Evolutionary conservation across 1,140 invertebrate species (phyloP).

Genomic region (Ips nitidus): DNA sequence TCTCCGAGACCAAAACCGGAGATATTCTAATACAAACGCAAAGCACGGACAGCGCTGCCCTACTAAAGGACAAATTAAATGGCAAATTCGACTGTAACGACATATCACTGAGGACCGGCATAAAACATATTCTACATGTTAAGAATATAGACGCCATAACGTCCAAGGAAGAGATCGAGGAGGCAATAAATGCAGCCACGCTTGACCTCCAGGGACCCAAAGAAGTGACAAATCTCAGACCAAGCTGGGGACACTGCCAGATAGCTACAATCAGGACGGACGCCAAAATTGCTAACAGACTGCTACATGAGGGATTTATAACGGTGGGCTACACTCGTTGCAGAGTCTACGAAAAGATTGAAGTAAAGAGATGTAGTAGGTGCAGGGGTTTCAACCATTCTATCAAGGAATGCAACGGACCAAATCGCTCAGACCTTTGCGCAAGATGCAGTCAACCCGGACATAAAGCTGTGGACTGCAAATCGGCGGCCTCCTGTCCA

Average conservation of each 20-base stretch:
- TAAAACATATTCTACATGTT: neutral
- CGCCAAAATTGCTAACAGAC: neutral
- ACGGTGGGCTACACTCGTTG: neutral
- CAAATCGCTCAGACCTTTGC: neutral
- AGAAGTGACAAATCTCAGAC: neutral
- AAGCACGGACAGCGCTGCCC: too few relatives aligned
- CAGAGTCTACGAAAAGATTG: neutral
- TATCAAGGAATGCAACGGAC: neutral
- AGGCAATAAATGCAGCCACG: neutral
- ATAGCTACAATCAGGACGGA: neutral
- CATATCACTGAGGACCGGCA: too few relatives aligned
- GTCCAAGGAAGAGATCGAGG: conserved; percentile 1
- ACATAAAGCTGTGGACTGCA: neutral
- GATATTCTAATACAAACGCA: too few relatives aligned
- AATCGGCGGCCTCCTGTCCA: neutral
- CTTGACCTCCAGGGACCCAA: too few relatives aligned
- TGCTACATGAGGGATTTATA: neutral
- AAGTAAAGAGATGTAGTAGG: neutral
- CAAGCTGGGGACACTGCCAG: neutral
- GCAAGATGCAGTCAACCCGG: neutral
- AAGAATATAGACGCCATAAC: neutral
- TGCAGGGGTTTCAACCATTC: neutral
- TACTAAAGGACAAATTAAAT: too few relatives aligned
- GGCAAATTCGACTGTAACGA: too few relatives aligned
- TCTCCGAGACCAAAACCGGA: too few relatives aligned